Percentiles rank a stretch among this genome's conserved stretches.
These are phyloP conservation scores for Odontocerum albicorne DNA, from an alignment of 2,888 invertebrate genomes.

Conservation along the genomic window DNA sequence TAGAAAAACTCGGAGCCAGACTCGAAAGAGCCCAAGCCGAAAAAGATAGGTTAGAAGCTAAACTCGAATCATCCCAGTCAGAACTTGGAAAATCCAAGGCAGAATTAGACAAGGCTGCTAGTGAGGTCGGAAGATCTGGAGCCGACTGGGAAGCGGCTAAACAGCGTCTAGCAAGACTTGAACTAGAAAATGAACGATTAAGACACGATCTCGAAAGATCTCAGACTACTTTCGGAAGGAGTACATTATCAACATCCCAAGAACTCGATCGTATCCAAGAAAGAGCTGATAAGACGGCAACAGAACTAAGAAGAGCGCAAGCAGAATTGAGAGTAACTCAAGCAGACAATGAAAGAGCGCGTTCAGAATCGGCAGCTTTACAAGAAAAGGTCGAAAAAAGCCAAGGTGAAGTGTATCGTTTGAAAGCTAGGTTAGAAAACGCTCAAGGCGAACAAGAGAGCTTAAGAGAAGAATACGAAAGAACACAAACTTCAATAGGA, in stretches of 20 bases:
- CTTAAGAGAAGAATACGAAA: slow-evolving; percentile 88
- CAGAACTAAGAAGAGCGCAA: slow-evolving; percentile 83
- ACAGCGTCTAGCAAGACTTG: slow-evolving; percentile 80
- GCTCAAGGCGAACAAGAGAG: slow-evolving; percentile 94
- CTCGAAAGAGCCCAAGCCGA: slow-evolving; percentile 88
- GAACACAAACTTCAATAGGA: slow-evolving; percentile 79
- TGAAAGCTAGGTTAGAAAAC: slow-evolving; percentile 92
- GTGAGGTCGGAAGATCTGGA: slow-evolving; percentile 81
- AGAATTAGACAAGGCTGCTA: slow-evolving; percentile 88
- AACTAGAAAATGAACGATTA: slow-evolving; percentile 88
- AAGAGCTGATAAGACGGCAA: slow-evolving; percentile 80
- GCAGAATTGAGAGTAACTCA: slow-evolving; percentile 90
- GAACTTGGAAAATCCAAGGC: slow-evolving; percentile 94
- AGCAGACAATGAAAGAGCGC: slow-evolving; percentile 86
- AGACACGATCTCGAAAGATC: slow-evolving; percentile 84
- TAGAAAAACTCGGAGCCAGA: slow-evolving; percentile 83
- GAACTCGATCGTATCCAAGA: slow-evolving; percentile 83
- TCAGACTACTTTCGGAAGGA: slow-evolving; percentile 81
- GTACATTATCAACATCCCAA: slow-evolving; percentile 78
- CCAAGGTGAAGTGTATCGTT: slow-evolving; percentile 91
- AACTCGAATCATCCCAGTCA: slow-evolving; percentile 89
- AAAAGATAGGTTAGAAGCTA: slow-evolving; percentile 87
- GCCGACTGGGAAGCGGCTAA: slow-evolving; percentile 88
- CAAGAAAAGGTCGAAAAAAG: slow-evolving; percentile 94
- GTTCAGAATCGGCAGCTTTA: slow-evolving; percentile 78